These are phyloP conservation scores for Ariopsis seemanni DNA, from an alignment of 2,113 vertebrate genomes.

Conservation along the genomic window DNA sequence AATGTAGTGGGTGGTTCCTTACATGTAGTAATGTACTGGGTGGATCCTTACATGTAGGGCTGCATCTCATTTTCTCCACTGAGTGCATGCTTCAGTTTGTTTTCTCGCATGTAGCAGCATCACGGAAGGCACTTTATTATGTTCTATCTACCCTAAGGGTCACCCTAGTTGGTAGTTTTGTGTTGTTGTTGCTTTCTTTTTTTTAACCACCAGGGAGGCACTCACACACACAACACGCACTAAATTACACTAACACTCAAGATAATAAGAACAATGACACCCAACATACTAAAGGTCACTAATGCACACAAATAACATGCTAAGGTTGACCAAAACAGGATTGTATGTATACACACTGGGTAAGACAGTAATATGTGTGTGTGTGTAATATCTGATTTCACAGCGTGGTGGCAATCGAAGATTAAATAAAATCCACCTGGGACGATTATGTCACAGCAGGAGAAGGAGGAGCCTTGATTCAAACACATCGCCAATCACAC, in stretches of 20 bases:
- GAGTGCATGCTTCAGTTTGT: background rate
- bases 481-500: background rate
- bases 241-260: background rate
- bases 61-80: too few species aligned
- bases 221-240: too few species aligned
- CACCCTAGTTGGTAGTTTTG: too few species aligned
- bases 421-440: conserved; percentile 57
- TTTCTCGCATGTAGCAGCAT: background rate
- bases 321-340: background rate
- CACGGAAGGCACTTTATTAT: background rate
- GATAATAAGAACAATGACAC: background rate
- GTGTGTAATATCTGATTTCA: conserved; percentile 58
- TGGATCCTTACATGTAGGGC: too few species aligned
- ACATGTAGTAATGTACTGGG: too few species aligned
- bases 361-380: background rate
- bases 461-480: conserved; percentile 15
- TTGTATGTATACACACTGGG: background rate
- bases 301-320: background rate
- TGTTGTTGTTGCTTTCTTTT: too few species aligned
- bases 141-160: too few species aligned
- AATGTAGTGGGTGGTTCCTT: too few species aligned
- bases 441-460: conserved; percentile 60
- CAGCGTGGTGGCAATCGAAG: conserved; percentile 73
- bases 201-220: background rate
- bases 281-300: background rate